Conservation (phyloP, 2,113 vertebrate genomes). For the Trachemys scripta region DNA sequence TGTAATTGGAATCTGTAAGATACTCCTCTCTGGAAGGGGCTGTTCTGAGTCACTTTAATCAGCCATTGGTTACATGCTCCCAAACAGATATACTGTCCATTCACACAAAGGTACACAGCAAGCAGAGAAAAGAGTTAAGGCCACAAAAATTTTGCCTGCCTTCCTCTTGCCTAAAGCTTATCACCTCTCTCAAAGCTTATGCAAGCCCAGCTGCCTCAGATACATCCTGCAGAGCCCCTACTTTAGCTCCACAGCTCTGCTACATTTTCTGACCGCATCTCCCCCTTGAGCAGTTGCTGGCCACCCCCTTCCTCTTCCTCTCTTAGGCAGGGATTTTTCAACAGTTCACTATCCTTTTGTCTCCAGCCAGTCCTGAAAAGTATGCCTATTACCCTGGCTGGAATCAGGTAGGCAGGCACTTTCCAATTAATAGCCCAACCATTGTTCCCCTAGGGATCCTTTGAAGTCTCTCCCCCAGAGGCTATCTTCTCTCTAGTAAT, state of each 20-base stretch:
- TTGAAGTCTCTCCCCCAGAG: not conserved
- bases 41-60: not conserved
- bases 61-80: too few species aligned
- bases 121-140: not conserved
- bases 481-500: not conserved
- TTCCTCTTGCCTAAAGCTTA: not conserved
- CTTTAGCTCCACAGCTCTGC: not conserved
- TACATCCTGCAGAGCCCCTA: not conserved
- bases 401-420: not conserved
- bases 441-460: not conserved
- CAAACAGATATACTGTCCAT: not conserved
- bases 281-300: not conserved
- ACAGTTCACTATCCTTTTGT: not conserved
- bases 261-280: not conserved
- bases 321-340: not conserved
- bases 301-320: not conserved
- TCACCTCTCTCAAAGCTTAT: not conserved
- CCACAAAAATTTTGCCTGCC: not conserved
- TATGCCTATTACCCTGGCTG: not conserved
- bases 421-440: not conserved
- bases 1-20: not conserved
- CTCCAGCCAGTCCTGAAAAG: not conserved
- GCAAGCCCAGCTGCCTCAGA: not conserved
- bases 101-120: not conserved
- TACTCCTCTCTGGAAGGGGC: not conserved